Conservation (phyloP, 64 coral and sea anemone species). For the Montipora cactus region DNA sequence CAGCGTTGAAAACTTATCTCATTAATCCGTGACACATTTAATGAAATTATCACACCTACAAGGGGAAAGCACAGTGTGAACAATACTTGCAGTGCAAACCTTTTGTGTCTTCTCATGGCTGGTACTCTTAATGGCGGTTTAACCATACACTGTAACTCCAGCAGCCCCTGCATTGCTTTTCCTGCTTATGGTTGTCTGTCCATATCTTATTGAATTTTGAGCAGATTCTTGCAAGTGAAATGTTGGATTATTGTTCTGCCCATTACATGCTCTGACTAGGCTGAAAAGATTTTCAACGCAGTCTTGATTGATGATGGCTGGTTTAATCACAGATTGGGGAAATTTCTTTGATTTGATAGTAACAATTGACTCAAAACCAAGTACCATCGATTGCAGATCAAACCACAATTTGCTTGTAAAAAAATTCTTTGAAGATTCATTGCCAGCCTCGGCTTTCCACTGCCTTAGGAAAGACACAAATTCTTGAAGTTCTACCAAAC, state of each 20-base stretch:
- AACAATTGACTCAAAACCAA: slow-evolving; percentile 9
- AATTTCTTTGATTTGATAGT: slow-evolving; percentile 9
- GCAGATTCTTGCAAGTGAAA: neutral
- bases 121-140: no score
- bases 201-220: slow-evolving; percentile 5
- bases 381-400: slow-evolving; percentile 36
- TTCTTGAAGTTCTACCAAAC: neutral
- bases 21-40: no score
- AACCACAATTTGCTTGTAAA: slow-evolving; percentile 22
- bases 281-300: slow-evolving; percentile 44
- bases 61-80: no score
- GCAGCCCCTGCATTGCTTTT: no score
- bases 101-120: no score
- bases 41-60: no score
- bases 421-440: neutral
- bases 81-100: no score
- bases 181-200: neutral
- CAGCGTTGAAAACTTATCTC: no score
- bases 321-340: slow-evolving; percentile 8
- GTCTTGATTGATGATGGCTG: slow-evolving; percentile 45
- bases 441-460: neutral
- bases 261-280: slow-evolving; percentile 43
- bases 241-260: slow-evolving; percentile 41
- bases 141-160: no score
- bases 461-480: neutral